A percentile compares a stretch with the other conserved stretches of the same genome.
These are phyloP conservation scores for Thalpophila matura DNA, from an alignment of 2,888 invertebrate species.

Conservation along the genomic window DNA sequence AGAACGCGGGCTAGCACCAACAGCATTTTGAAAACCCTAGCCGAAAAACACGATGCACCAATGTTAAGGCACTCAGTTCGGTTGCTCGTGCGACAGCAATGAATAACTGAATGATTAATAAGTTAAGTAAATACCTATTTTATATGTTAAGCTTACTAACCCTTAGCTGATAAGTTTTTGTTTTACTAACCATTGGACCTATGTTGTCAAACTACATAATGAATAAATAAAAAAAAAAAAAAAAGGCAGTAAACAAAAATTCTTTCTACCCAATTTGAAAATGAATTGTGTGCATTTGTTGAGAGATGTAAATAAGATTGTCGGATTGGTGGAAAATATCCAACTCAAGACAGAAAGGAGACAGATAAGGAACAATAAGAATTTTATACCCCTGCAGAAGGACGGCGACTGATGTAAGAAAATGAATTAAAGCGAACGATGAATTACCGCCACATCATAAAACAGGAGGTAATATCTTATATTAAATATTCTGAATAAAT, in stretches of 20 bases:
- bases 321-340: neutral
- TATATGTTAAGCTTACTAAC: too few relatives aligned
- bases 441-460: constrained; percentile 43
- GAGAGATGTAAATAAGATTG: constrained; percentile 2
- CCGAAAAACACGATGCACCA: too few relatives aligned
- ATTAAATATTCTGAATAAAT: constrained; percentile 16
- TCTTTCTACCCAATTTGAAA: neutral
- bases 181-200: too few relatives aligned
- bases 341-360: constrained; percentile 14
- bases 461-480: constrained; percentile 36
- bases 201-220: too few relatives aligned
- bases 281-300: constrained; percentile 13
- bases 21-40: too few relatives aligned
- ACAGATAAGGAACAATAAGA: constrained; percentile 31
- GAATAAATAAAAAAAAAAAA: too few relatives aligned
- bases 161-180: too few relatives aligned
- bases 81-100: too few relatives aligned
- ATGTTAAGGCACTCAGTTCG: too few relatives aligned
- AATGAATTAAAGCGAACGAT: constrained; percentile 42
- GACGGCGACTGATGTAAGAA: constrained; percentile 18
- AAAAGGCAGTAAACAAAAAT: neutral
- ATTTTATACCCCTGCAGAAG: constrained; percentile 25
- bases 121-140: too few relatives aligned
- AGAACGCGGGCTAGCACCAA: too few relatives aligned
- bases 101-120: too few relatives aligned